Conservation (phyloP, 2,888 invertebrate species). For the Cheilosia soror region DNA sequence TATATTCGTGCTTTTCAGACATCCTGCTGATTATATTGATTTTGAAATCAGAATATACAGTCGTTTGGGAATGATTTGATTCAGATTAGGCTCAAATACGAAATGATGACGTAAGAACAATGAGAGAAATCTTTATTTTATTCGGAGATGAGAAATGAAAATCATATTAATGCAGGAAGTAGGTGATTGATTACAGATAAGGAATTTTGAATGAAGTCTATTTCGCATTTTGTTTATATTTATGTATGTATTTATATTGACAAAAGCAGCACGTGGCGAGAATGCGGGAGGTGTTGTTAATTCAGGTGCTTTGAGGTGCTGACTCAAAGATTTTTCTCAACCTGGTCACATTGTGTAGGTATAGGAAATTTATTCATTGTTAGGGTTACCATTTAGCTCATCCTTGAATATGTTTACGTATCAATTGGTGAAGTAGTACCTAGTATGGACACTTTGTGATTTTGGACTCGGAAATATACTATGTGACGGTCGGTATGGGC, state of each 20-base stretch:
- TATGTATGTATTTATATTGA: not conserved
- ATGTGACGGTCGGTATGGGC: too few relatives aligned
- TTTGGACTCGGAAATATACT: too few relatives aligned
- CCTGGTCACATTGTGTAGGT: too few relatives aligned
- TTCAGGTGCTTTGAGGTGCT: not conserved
- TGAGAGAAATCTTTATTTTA: slow-evolving; percentile 1
- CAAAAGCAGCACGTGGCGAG: not conserved
- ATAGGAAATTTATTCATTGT: too few relatives aligned
- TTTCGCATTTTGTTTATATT: not conserved
- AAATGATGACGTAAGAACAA: slow-evolving; percentile 51
- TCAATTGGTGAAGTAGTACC: too few relatives aligned
- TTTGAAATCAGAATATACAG: slow-evolving; percentile 22
- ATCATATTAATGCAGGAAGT: slow-evolving; percentile 34
- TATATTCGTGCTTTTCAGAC: slow-evolving; percentile 5
- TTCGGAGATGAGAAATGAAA: slow-evolving; percentile 22
- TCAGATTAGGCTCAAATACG: slow-evolving; percentile 33
- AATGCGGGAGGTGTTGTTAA: not conserved
- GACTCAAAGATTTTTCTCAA: too few relatives aligned
- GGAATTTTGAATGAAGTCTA: slow-evolving; percentile 10
- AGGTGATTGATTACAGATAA: slow-evolving; percentile 2
- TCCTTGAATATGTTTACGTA: too few relatives aligned
- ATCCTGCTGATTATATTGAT: slow-evolving; percentile 58
- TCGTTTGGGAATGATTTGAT: slow-evolving; percentile 41
- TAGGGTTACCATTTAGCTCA: too few relatives aligned
- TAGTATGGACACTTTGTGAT: too few relatives aligned